Evolutionary conservation across 2,113 vertebrate genomes (phyloP).

Genomic region (Eclectus roratus): DNA sequence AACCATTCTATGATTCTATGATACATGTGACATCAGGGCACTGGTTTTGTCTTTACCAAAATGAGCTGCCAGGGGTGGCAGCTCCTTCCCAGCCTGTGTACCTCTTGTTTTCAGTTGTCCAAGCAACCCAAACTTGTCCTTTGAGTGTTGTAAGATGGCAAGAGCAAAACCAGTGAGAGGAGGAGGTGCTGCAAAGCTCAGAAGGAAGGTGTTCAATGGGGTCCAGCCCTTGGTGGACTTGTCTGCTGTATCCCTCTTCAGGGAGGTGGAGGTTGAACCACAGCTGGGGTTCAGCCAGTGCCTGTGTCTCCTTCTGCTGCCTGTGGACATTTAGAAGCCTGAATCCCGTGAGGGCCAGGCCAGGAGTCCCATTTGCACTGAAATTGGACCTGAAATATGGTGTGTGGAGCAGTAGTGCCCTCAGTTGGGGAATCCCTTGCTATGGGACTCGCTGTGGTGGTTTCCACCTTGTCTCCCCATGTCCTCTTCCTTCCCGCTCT

Average conservation of each 20-base stretch:
- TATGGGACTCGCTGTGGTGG: neutral
- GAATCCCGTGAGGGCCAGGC: too few relatives aligned
- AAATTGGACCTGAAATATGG: neutral
- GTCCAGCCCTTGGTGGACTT: neutral
- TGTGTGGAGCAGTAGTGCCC: neutral
- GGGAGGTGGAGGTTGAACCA: neutral
- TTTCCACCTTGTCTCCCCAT: neutral
- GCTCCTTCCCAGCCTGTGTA: accelerated
- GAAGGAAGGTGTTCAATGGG: neutral
- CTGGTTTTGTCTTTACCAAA: neutral
- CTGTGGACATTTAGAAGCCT: neutral
- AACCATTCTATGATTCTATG: neutral
- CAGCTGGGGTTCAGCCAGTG: neutral
- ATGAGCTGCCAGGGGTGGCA: neutral
- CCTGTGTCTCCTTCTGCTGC: neutral
- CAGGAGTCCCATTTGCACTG: neutral
- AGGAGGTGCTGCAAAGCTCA: neutral
- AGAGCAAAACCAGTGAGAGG: neutral
- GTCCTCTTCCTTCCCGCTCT: neutral
- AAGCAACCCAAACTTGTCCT: neutral
- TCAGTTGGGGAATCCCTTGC: neutral
- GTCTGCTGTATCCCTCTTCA: accelerated
- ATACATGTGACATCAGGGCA: neutral
- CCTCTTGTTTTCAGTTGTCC: neutral
- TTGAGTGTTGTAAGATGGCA: neutral